Evolutionary conservation across 2,797 vertebrate genomes (phyloP), one percentile per base, ranked within the genome.

Genomic region (Myotis findleyi): DNA sequence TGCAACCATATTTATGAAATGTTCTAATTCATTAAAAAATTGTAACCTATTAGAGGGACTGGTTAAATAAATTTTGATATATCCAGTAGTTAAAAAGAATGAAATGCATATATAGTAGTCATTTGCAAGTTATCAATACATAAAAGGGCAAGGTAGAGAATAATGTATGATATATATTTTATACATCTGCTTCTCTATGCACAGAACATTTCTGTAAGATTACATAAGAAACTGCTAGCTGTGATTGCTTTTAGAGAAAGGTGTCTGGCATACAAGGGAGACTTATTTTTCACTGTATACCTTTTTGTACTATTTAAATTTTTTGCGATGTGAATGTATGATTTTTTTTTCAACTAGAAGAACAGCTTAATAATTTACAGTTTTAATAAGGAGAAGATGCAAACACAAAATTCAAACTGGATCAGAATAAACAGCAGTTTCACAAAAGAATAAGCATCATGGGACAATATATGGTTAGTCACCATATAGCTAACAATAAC

Each of bases 321-420:
- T 53, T 91, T 84, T 77, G 10, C 5, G 38, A 47, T 73, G 41
- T 83, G 21, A 90, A 87, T 68, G 21, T 49, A 76, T 9, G 13
- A 87, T 41, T 55, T 89, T 96, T 33, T 33, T 96, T 90, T 84
- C 71, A 91, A 73, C 33, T 71, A 59, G 76, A 94, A 95, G 30
- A 93, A 83, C 18, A 94, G 73, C n/a, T 92, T 77, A 88, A 91
- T 73, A 88, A 64, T 81, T 73, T 72, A 87, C 1, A 66, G 27
- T 93, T 90, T 87, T 41, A 77, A 79, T 72, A 88, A 91, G 7
- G 49, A 95, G 11, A 82, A 90, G 13, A 25, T 91, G 33, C 13
- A 73, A 20, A 79, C 21, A 95, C 49, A 89, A 36, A 93, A 72
- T 73, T 93, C 12, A 30, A 53, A 55, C 2, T 87, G 33, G 23